These are phyloP conservation scores for Hyppa rectilinea DNA, from an alignment of 2,888 invertebrate species.

Conservation along the genomic window DNA sequence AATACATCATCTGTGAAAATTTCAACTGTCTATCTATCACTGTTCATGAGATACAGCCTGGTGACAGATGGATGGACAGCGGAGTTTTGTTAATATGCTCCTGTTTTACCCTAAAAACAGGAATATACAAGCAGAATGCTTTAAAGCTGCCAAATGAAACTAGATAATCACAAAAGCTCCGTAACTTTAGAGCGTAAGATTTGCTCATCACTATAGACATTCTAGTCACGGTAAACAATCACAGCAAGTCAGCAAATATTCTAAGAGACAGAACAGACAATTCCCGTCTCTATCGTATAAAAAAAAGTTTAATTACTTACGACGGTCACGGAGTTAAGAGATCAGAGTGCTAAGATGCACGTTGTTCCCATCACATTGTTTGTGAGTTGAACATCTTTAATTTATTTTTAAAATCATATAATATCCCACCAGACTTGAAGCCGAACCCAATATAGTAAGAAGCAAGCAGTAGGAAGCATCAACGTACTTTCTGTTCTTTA, in stretches of 20 bases:
- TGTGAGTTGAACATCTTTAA: background rate
- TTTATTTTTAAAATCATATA: background rate
- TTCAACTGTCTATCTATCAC: no score
- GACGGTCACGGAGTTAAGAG: background rate
- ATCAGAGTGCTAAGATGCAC: constrained; percentile 9
- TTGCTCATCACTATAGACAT: constrained; percentile 38
- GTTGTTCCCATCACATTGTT: background rate
- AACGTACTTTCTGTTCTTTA: no score
- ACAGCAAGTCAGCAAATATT: constrained; percentile 44
- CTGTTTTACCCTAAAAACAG: no score
- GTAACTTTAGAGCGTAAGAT: constrained; percentile 19
- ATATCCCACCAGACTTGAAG: no score
- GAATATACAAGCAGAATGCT: background rate
- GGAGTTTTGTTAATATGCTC: no score
- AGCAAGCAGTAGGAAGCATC: no score
- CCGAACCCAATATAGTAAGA: no score
- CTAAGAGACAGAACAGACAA: constrained; percentile 28
- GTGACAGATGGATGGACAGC: no score
- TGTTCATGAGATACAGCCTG: no score
- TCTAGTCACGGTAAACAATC: constrained; percentile 43
- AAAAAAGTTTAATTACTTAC: constrained; percentile 56
- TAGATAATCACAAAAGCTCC: background rate
- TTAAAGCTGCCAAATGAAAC: background rate
- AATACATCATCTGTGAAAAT: no score
- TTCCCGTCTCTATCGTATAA: constrained; percentile 28